A percentile compares a stretch with the other conserved stretches of the same genome.
Evolutionary conservation across 2,797 vertebrate genomes (phyloP).

Genomic region (Ciconia nigra): DNA sequence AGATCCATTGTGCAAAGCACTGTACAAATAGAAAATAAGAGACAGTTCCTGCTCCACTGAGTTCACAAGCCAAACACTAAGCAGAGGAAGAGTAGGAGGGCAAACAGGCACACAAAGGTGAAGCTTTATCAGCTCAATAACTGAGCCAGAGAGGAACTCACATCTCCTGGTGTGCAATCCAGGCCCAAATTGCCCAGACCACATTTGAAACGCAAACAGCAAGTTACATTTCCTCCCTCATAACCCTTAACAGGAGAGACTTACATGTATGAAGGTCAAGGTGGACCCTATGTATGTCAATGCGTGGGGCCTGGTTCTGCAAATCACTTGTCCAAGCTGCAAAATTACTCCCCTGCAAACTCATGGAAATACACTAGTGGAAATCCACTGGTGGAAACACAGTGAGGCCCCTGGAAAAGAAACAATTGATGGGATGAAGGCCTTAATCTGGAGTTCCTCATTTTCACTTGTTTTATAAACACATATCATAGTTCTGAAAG

Average conservation of each 20-base stretch:
- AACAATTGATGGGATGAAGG: background rate
- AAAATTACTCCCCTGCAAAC: background rate
- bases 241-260: background rate
- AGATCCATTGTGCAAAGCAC: background rate
- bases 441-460: background rate
- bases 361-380: background rate
- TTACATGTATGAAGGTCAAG: background rate
- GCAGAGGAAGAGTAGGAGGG: background rate
- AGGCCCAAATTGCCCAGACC: background rate
- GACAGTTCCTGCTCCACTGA: background rate
- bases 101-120: background rate
- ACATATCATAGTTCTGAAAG: background rate
- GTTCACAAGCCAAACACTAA: background rate
- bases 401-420: background rate
- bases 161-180: background rate
- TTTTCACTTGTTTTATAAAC: background rate
- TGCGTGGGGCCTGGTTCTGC: background rate
- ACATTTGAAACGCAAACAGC: background rate
- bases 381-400: background rate
- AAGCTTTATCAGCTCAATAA: background rate
- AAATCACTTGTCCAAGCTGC: background rate
- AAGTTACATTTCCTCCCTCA: background rate
- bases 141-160: background rate
- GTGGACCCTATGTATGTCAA: background rate
- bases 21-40: slow-evolving; percentile 14